phyloP scores from a whole-genome alignment of 2,888 invertebrate genomes.

The Malthinus seriepunctatus region DNA sequence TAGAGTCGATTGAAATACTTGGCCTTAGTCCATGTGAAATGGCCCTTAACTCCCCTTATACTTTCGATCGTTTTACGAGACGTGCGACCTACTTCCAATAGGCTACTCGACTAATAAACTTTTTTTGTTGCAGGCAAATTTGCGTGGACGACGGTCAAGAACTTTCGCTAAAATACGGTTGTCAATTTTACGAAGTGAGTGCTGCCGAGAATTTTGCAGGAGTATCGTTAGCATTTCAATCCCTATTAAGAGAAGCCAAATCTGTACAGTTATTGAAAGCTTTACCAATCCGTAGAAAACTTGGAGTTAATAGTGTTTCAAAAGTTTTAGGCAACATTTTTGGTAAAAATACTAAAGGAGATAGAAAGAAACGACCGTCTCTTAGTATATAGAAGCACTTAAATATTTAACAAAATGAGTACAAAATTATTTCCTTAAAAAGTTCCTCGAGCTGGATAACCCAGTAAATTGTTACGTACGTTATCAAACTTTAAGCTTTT shows the following conservation, averaged over 20 bases:
- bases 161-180: conserved; percentile 74
- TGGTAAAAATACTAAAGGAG: conserved; percentile 76
- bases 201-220: conserved; percentile 83
- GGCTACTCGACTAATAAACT: not conserved
- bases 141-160: conserved; percentile 82
- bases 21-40: too few relatives aligned
- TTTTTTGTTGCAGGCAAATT: conserved; percentile 63
- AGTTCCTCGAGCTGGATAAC: not conserved
- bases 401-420: not conserved
- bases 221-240: conserved; percentile 79
- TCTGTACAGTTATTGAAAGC: conserved; percentile 72
- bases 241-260: conserved; percentile 73
- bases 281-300: conserved; percentile 70
- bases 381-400: conserved; percentile 66
- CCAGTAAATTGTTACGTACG: not conserved
- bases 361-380: conserved; percentile 77
- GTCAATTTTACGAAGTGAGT: conserved; percentile 84
- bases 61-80: too few relatives aligned
- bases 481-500: not conserved
- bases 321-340: conserved; percentile 80
- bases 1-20: too few relatives aligned
- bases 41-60: too few relatives aligned
- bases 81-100: too few relatives aligned
- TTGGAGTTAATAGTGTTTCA: conserved; percentile 77
- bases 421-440: not conserved